Conservation (phyloP, 2,888 invertebrate species). For the Balanococcus diminutus region DNA sequence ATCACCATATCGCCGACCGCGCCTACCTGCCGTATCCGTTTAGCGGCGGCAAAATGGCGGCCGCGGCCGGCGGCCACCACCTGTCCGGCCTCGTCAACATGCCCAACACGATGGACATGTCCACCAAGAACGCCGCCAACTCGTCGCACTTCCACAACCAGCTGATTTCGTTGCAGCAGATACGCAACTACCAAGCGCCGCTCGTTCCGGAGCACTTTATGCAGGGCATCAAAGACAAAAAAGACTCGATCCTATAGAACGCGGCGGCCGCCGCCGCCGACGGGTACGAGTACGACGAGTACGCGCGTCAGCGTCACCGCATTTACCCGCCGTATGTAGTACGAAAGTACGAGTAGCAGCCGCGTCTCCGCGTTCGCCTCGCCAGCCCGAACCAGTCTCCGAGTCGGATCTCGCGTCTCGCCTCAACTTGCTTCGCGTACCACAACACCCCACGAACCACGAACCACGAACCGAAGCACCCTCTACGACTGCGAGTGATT, state of each 20-base stretch:
- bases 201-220: conserved; percentile 63
- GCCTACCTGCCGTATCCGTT: conserved; percentile 91
- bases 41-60: conserved; percentile 62
- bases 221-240: conserved; percentile 59
- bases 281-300: too few relatives aligned
- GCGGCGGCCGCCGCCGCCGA: neutral
- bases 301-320: too few relatives aligned
- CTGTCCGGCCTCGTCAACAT: conserved; percentile 58
- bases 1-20: conserved; percentile 60
- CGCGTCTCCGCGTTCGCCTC: too few relatives aligned
- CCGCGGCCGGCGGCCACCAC: conserved; percentile 57
- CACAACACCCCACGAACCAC: too few relatives aligned
- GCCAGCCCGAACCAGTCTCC: too few relatives aligned
- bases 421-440: too few relatives aligned
- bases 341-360: too few relatives aligned
- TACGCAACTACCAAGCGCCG: conserved; percentile 93
- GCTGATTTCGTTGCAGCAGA: conserved; percentile 93
- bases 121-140: conserved; percentile 63
- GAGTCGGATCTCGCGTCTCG: too few relatives aligned
- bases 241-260: conserved; percentile 44
- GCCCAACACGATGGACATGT: conserved; percentile 59
- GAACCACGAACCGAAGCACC: too few relatives aligned
- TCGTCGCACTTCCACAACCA: conserved; percentile 83
- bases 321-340: too few relatives aligned
- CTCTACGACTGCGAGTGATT: too few relatives aligned